Conservation (phyloP, 1,140 invertebrate species). For the Drosophila prosaltans region DNA sequence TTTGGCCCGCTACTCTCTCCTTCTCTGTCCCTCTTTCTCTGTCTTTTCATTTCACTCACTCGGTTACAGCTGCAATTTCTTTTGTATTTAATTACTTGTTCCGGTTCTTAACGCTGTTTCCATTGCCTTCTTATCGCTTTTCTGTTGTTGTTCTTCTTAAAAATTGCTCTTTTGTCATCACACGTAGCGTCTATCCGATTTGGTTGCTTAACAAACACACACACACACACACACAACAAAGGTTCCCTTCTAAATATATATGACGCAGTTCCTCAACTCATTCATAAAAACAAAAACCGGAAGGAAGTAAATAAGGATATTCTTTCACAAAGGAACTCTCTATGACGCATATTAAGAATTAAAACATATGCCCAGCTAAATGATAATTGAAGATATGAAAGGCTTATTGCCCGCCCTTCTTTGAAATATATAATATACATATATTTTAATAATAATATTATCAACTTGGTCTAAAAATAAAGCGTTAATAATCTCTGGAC, state of each 20-base stretch:
- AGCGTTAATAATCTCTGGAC: too few relatives aligned
- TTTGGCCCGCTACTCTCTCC: slow-evolving; percentile 49
- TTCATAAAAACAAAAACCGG: slow-evolving; percentile 25
- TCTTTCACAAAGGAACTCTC: not conserved
- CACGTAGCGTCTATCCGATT: slow-evolving; percentile 54
- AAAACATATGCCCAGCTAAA: not conserved
- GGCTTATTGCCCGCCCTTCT: too few relatives aligned
- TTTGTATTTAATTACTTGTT: slow-evolving; percentile 78
- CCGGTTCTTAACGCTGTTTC: slow-evolving; percentile 76
- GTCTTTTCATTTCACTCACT: not conserved
- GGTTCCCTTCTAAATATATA: slow-evolving; percentile 21
- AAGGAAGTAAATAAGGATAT: slow-evolving; percentile 14
- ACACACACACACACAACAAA: not conserved
- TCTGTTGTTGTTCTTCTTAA: slow-evolving; percentile 27
- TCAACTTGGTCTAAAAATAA: too few relatives aligned
- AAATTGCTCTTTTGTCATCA: slow-evolving; percentile 65
- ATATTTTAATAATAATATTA: too few relatives aligned
- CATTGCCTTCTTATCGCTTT: slow-evolving; percentile 59
- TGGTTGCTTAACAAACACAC: slow-evolving; percentile 44
- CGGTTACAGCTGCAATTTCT: slow-evolving; percentile 52
- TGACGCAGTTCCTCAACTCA: slow-evolving; percentile 54
- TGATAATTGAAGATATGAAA: not conserved
- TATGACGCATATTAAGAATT: not conserved
- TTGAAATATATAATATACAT: too few relatives aligned
- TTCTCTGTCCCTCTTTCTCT: not conserved